Conservation (phyloP, 2,797 vertebrate species). For the Apodemus agrarius region DNA sequence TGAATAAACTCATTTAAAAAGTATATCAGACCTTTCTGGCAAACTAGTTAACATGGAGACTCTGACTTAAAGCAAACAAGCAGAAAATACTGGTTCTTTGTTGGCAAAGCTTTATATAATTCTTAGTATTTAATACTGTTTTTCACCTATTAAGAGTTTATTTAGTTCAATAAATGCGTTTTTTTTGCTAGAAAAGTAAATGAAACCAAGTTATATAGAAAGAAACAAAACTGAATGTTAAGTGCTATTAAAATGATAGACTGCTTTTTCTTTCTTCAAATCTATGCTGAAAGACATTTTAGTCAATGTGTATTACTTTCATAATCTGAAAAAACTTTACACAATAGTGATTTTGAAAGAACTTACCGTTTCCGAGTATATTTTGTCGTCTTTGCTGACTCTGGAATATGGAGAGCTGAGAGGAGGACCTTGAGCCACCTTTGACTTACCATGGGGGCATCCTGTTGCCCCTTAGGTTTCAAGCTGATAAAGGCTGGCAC, state of each 20-base stretch:
- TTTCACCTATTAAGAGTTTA: conserved; percentile 15
- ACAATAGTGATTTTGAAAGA: conserved; percentile 16
- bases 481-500: not conserved
- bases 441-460: not conserved
- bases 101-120: conserved; percentile 14
- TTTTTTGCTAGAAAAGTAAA: conserved; percentile 6
- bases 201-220: not conserved
- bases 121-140: not conserved
- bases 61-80: not conserved
- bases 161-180: not conserved
- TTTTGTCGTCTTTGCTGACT: not conserved
- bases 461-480: not conserved
- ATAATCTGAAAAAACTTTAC: conserved; percentile 3
- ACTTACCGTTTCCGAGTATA: not conserved
- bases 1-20: not conserved
- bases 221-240: conserved; percentile 41
- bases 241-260: not conserved
- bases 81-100: conserved; percentile 18
- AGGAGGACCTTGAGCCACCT: not conserved
- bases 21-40: not conserved
- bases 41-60: conserved; percentile 13
- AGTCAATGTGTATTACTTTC: not conserved
- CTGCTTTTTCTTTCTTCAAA: not conserved
- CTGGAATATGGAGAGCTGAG: not conserved
- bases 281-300: conserved; percentile 25